phyloP scores from a whole-genome alignment of 2,888 invertebrate species.

The Encarsia formosa region DNA sequence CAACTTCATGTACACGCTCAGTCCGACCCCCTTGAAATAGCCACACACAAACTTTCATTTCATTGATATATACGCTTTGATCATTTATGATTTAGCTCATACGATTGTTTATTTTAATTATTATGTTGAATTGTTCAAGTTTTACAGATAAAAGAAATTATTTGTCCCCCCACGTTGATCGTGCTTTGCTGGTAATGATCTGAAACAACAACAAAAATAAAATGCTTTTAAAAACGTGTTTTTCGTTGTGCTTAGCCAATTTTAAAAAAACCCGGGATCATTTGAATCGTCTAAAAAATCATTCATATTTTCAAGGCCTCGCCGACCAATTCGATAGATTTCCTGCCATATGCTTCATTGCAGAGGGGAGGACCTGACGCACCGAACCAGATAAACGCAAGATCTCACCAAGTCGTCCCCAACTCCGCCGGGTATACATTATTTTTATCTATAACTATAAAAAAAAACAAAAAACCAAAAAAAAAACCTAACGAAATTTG shows the following conservation, averaged over 20 bases:
- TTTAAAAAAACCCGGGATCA: not conserved
- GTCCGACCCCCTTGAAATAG: not conserved
- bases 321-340: slow-evolving; percentile 56
- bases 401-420: slow-evolving; percentile 50
- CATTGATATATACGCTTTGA: not conserved
- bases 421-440: slow-evolving; percentile 51
- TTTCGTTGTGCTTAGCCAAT: slow-evolving; percentile 1
- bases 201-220: not conserved
- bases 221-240: slow-evolving; percentile 1
- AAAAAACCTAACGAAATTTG: too few relatives aligned
- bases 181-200: slow-evolving; percentile 21
- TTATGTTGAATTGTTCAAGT: slow-evolving; percentile 14
- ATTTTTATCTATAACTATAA: too few relatives aligned
- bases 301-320: slow-evolving; percentile 45
- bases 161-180: slow-evolving; percentile 6
- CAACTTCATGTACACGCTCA: not conserved
- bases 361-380: slow-evolving; percentile 54
- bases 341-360: slow-evolving; percentile 58
- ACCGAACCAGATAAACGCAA: slow-evolving; percentile 58
- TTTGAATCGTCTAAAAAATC: not conserved
- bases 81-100: not conserved
- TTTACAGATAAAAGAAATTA: slow-evolving; percentile 18
- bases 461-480: too few relatives aligned
- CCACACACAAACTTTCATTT: not conserved
- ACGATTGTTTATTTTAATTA: slow-evolving; percentile 2